Conservation (phyloP, 2,888 invertebrate species). For the Rhagonycha fulva region DNA sequence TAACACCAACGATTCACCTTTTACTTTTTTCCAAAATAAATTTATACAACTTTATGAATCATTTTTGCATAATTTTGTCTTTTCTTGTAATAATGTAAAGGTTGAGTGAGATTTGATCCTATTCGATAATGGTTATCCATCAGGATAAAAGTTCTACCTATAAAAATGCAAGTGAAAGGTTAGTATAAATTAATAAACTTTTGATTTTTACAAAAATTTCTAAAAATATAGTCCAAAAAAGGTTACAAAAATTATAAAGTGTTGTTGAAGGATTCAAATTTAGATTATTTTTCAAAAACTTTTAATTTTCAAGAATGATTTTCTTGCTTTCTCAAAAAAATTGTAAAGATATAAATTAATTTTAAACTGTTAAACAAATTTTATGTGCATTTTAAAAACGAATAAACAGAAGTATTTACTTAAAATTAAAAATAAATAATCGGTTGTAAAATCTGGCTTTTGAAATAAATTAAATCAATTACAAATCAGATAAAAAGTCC, state of each 20-base stretch:
- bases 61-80: not conserved
- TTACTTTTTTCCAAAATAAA: not conserved
- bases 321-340: too few species aligned
- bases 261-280: too few species aligned
- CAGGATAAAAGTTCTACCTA: too few species aligned
- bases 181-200: too few species aligned
- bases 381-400: not conserved
- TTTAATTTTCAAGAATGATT: too few species aligned
- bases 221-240: too few species aligned
- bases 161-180: too few species aligned
- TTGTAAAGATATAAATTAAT: not conserved
- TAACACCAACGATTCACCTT: not conserved
- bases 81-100: not conserved
- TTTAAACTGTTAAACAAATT: not conserved
- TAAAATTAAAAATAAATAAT: not conserved
- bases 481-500: not conserved
- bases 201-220: too few species aligned
- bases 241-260: too few species aligned
- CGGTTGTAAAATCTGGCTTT: not conserved
- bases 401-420: not conserved
- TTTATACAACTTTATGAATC: not conserved
- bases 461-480: not conserved
- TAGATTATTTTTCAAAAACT: too few species aligned
- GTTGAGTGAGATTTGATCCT: not conserved
- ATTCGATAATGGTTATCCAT: too few species aligned